Percentiles rank a stretch among this genome's conserved stretches.
Evolutionary conservation across 2,113 vertebrate genomes (phyloP).

Genomic region (Sander lucioperca): DNA sequence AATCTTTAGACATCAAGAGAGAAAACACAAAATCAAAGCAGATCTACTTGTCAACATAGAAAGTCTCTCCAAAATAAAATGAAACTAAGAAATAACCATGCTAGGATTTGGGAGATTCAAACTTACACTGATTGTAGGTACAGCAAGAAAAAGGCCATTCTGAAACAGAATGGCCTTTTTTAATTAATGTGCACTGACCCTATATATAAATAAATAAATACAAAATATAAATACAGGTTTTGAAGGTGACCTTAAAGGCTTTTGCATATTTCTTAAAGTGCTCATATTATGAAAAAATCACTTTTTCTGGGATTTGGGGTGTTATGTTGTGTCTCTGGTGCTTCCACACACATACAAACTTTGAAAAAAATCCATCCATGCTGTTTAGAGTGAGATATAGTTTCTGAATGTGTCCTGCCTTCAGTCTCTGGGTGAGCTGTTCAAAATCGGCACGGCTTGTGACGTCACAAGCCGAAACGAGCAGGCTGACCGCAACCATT

Average conservation of each 20-base stretch:
- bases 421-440: too few relatives aligned
- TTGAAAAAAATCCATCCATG: too few relatives aligned
- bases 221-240: constrained; percentile 1
- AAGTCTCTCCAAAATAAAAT: constrained; percentile 23
- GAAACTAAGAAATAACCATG: constrained; percentile 25
- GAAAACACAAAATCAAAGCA: constrained; percentile 42
- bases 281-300: too few relatives aligned
- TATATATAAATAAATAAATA: constrained; percentile 3
- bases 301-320: too few relatives aligned
- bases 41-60: constrained; percentile 14
- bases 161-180: constrained; percentile 5
- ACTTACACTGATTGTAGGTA: background rate
- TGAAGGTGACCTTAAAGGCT: constrained; percentile 8
- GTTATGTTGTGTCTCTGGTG: too few relatives aligned
- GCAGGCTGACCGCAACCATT: too few relatives aligned
- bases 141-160: background rate
- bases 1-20: constrained; percentile 29
- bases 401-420: too few relatives aligned
- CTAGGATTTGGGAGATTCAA: background rate
- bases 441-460: too few relatives aligned
- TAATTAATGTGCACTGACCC: constrained; percentile 19
- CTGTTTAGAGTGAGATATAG: too few relatives aligned
- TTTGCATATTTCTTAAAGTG: constrained; percentile 5
- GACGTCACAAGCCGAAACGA: too few relatives aligned
- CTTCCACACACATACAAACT: too few relatives aligned